Percentiles rank a stretch among this genome's conserved stretches.
Conservation (phyloP, 2,113 vertebrate genomes). For the Dermatemys mawii region DNA sequence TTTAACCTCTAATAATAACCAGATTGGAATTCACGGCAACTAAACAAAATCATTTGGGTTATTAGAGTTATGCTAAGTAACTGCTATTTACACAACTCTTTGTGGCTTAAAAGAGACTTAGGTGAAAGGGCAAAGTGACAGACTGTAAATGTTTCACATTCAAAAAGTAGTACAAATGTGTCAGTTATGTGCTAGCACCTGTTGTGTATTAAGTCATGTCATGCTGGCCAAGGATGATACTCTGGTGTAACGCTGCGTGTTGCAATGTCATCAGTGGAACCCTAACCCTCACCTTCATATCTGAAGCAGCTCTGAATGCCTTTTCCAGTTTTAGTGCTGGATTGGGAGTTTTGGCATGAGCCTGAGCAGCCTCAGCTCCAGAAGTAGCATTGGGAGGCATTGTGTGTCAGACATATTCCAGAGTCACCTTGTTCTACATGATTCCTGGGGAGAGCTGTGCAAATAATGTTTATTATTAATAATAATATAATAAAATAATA, state of each 20-base stretch:
- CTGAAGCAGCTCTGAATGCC: slow-evolving; percentile 1
- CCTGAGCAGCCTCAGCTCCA: neutral
- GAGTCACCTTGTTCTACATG: neutral
- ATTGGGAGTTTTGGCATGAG: neutral
- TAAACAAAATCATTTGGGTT: slow-evolving; percentile 62
- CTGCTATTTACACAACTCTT: slow-evolving; percentile 42
- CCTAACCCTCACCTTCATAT: neutral
- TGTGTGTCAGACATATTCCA: neutral
- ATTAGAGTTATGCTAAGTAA: slow-evolving; percentile 41
- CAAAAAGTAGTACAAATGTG: neutral
- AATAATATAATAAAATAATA: no score
- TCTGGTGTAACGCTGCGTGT: neutral
- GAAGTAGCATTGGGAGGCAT: neutral
- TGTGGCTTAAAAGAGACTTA: slow-evolving; percentile 25
- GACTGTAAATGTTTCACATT: slow-evolving; percentile 36
- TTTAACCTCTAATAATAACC: slow-evolving; percentile 61
- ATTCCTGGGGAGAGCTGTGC: neutral
- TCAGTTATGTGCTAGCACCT: neutral
- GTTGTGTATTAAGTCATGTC: neutral
- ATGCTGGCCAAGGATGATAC: neutral
- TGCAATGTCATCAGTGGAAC: neutral
- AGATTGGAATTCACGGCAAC: slow-evolving; percentile 38
- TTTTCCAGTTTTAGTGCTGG: neutral
- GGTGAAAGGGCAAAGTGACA: slow-evolving; percentile 33
- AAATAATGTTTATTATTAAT: neutral